A percentile compares a stretch with the other conserved stretches of the same genome.
phyloP scores from a whole-genome alignment of 1,140 invertebrate species.

The Cyphomyrmex costatus region DNA sequence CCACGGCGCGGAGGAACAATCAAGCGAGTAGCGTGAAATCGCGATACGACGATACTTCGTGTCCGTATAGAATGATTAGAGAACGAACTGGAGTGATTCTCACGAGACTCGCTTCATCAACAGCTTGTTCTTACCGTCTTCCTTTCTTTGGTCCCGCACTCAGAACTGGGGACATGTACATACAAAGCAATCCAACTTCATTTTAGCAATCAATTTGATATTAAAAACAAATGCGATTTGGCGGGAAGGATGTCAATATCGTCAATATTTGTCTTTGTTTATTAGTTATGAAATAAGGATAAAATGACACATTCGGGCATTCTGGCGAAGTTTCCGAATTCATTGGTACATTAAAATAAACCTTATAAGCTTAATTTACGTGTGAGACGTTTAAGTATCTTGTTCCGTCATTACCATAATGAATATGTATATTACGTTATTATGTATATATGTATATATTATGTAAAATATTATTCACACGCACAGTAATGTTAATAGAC shows the following conservation, averaged over 20 bases:
- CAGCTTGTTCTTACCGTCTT: not conserved
- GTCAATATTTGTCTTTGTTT: no score
- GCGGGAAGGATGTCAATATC: not conserved
- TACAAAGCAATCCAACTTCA: not conserved
- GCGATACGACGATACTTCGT: conserved; percentile 70
- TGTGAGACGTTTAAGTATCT: not conserved
- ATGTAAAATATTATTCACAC: not conserved
- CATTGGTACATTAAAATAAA: no score
- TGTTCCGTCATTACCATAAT: not conserved
- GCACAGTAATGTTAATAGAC: not conserved
- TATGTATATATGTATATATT: not conserved
- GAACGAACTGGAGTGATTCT: conserved; percentile 50
- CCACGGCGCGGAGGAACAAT: conserved; percentile 70
- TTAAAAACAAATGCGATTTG: not conserved
- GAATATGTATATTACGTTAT: not conserved
- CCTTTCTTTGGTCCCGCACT: not conserved
- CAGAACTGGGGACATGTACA: not conserved
- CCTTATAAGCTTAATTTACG: not conserved
- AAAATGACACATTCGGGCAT: no score
- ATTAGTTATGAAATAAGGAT: no score
- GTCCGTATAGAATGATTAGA: conserved; percentile 71
- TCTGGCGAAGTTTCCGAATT: no score
- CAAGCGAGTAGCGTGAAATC: conserved; percentile 73
- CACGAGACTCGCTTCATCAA: conserved; percentile 46
- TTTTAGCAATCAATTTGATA: not conserved